Percentiles rank a stretch among this genome's conserved stretches.
These are phyloP conservation scores for Muntiacus reevesi DNA, from an alignment of 2,113 vertebrate genomes.

Conservation along the genomic window DNA sequence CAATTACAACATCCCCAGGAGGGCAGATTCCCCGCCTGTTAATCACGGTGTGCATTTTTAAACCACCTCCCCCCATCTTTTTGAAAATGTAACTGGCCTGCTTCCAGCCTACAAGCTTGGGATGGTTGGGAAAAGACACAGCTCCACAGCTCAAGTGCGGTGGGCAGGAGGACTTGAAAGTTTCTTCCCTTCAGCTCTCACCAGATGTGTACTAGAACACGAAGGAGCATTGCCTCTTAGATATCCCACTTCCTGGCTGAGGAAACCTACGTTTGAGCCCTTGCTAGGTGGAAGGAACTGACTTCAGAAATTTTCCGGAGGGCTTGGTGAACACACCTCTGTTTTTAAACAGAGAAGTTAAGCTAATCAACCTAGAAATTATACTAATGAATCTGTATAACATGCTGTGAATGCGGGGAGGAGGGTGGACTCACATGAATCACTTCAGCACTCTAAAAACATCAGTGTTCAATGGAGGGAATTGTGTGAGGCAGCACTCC, in stretches of 20 bases:
- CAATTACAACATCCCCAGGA: neutral
- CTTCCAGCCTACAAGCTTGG: neutral
- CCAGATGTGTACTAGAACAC: neutral
- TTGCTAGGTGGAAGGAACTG: neutral
- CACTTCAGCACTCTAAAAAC: neutral
- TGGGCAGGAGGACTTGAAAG: neutral
- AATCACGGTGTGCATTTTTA: neutral
- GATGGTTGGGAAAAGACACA: neutral
- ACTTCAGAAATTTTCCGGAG: slow-evolving; percentile 9
- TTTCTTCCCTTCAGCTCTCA: neutral
- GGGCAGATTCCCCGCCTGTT: neutral
- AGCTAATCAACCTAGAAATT: neutral
- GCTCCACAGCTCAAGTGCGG: neutral
- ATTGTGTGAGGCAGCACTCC: neutral
- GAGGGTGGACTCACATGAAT: neutral
- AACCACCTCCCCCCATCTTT: neutral
- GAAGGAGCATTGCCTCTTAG: neutral
- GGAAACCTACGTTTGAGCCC: neutral
- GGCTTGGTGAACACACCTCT: neutral
- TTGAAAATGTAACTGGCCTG: neutral
- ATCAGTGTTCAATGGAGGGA: neutral
- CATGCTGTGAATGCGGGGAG: neutral
- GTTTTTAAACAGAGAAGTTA: slow-evolving; percentile 26
- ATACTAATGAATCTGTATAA: slow-evolving; percentile 5
- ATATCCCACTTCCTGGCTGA: neutral